These are phyloP conservation scores for Rhabdophis nuchalis DNA, from an alignment of 2,797 vertebrate species.

Conservation along the genomic window DNA sequence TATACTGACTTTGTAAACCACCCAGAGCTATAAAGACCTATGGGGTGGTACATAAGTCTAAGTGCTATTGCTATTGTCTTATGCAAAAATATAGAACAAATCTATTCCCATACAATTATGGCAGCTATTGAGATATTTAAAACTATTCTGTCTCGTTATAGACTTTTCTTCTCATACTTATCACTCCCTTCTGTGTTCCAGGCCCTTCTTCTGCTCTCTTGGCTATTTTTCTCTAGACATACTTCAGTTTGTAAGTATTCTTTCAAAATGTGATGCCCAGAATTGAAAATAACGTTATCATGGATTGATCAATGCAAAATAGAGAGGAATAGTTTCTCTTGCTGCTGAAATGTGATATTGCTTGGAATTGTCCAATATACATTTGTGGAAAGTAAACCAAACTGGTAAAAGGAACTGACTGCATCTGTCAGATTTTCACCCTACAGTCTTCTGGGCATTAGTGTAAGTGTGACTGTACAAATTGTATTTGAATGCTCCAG, in stretches of 20 bases:
- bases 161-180: neutral
- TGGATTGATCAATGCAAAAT: neutral
- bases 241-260: neutral
- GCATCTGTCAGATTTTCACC: constrained; percentile 10
- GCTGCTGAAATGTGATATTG: neutral
- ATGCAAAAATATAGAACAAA: neutral
- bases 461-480: constrained; percentile 41
- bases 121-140: neutral
- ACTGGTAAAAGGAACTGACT: neutral
- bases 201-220: neutral
- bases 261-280: neutral
- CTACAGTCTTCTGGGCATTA: constrained; percentile 32
- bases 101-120: neutral
- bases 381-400: neutral
- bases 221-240: neutral
- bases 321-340: neutral
- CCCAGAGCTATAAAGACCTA: too few relatives aligned
- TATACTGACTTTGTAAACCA: neutral
- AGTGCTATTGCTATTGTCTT: neutral
- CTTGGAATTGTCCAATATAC: accelerated
- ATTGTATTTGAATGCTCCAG: constrained; percentile 61
- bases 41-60: neutral
- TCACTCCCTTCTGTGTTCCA: neutral
- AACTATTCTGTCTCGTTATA: neutral
- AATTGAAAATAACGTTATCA: neutral